Evolutionary conservation across 2,797 vertebrate species (phyloP), one percentile per base, ranked within the genome.

Genomic region (Macropodus opercularis): DNA sequence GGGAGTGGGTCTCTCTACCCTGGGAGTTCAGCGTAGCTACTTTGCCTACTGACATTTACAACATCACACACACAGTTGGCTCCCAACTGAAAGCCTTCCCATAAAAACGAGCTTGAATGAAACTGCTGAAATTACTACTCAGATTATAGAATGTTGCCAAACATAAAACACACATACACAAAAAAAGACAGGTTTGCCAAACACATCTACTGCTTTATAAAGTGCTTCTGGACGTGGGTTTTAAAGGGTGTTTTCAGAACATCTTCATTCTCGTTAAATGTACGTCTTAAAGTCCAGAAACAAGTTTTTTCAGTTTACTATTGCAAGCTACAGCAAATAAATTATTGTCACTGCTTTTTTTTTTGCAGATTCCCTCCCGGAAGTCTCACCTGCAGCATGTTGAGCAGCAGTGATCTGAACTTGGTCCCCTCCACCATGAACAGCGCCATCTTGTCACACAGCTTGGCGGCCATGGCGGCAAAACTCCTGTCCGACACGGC

Each of bases 361-460:
- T n/a, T n/a, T n/a, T n/a, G n/a, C n/a, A n/a, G n/a, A n/a, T n/a
- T n/a, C n/a, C 26, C 26, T 26, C 26, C 26, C 26, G 6, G 24
- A 3, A 6, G 24, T 24, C 24, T 87, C 46, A 99, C 97, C 96
- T 98, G 96, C 22, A 98, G 89, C 94, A 95, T 94, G 85, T 99
- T 98, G 82, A 98, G 96, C 4, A 99, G 94, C 54, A 99, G 91
- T 8, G 96, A 98, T 52, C 97, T 93, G 85, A 99, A 99, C 84
- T 97, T 98, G 85, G 97, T 98, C 57, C 97, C 97, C 80, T 98
- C 95, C 82, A 98, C 96, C 94, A 98, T 98, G 89, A 98, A 98
- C 38, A 97, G 92, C 0, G 97, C 96, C 97, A 99, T 98, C 91
- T 95, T 98, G 91, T 98, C 95, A 1, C 97, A 99, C 40, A 98